Evolutionary conservation across 1,140 invertebrate species (phyloP).

Genomic region (Drosophila ohnishii): DNA sequence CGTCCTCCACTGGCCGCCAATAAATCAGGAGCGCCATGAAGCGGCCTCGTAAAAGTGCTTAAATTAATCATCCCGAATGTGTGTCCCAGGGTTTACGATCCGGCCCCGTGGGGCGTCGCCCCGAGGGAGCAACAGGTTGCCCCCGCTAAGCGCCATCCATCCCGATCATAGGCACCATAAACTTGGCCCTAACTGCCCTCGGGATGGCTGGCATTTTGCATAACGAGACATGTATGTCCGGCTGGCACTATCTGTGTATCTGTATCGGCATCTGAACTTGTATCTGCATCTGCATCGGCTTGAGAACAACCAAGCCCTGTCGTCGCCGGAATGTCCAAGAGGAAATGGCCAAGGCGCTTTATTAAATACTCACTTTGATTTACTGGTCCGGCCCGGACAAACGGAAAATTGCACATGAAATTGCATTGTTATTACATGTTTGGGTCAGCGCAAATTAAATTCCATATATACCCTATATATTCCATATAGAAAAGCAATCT

Average conservation of each 20-base stretch:
- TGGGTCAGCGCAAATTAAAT: conserved; percentile 81
- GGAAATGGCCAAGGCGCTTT: conserved; percentile 37
- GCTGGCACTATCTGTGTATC: conserved; percentile 23
- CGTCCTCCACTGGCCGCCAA: conserved; percentile 52
- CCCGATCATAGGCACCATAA: conserved; percentile 48
- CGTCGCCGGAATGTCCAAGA: conserved; percentile 30
- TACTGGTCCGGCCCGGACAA: conserved; percentile 15
- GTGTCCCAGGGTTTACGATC: conserved; percentile 74
- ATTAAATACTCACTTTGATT: conserved; percentile 53
- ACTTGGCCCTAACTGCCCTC: conserved; percentile 50
- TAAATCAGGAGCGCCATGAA: conserved; percentile 81
- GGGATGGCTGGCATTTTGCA: conserved; percentile 66
- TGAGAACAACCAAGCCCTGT: conserved; percentile 14
- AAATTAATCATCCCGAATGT: conserved; percentile 83
- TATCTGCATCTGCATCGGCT: conserved; percentile 12
- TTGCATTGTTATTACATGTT: conserved; percentile 83
- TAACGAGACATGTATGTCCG: conserved; percentile 65
- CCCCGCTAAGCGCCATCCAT: conserved; percentile 57
- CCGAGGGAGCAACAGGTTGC: conserved; percentile 64
- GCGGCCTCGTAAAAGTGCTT: conserved; percentile 82
- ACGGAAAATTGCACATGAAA: conserved; percentile 76
- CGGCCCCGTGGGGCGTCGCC: conserved; percentile 45
- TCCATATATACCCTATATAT: conserved; percentile 70
- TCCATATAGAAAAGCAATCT: conserved; percentile 82
- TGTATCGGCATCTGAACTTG: conserved; percentile 19